Percentiles rank a stretch among this genome's conserved stretches.
phyloP scores from a whole-genome alignment of 2,797 vertebrate species.

The Eremophila alpestris region DNA sequence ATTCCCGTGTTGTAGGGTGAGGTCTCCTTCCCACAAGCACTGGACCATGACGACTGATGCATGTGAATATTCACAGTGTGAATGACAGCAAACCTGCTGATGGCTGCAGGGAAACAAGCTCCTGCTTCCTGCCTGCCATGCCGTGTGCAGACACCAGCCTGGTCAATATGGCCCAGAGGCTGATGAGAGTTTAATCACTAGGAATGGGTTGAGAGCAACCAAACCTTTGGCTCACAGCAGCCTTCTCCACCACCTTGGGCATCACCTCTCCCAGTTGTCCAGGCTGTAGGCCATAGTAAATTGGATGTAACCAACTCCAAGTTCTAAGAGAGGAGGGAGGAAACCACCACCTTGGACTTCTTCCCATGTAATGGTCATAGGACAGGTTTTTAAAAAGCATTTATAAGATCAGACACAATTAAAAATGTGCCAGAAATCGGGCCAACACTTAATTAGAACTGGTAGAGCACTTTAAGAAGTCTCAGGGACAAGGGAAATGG shows the following conservation, averaged over 20 bases:
- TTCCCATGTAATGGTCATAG: background rate
- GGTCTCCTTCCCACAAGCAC: rapidly evolving
- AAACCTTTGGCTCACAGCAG: background rate
- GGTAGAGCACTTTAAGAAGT: background rate
- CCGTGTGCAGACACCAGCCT: background rate
- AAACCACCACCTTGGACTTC: background rate
- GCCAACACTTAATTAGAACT: background rate
- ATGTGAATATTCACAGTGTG: rapidly evolving
- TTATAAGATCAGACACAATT: background rate
- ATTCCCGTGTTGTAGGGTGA: background rate
- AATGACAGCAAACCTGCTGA: background rate
- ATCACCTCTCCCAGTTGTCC: background rate
- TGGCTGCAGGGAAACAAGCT: background rate
- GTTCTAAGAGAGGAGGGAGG: background rate
- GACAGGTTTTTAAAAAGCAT: background rate
- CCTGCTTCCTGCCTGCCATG: background rate
- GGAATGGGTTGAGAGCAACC: background rate
- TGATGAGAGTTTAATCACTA: background rate
- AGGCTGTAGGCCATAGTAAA: background rate
- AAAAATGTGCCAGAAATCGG: background rate
- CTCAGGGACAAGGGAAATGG: background rate
- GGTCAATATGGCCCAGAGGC: rapidly evolving
- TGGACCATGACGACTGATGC: rapidly evolving
- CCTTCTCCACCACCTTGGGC: background rate
- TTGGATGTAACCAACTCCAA: background rate